Conservation (phyloP, 2,113 vertebrate genomes). For the Ginglymostoma cirratum region DNA sequence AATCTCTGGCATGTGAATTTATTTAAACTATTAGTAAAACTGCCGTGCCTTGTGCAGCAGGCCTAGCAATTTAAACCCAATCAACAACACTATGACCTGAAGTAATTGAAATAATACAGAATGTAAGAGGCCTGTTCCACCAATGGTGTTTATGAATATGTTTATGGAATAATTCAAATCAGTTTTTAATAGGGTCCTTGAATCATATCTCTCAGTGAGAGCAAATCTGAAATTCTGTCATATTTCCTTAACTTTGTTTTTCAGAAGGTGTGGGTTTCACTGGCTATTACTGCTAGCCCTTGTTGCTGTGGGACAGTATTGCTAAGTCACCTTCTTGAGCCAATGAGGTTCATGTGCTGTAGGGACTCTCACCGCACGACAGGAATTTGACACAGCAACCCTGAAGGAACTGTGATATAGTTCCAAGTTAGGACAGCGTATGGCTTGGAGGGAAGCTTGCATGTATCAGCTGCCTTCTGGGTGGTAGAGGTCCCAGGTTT, state of each 20-base stretch:
- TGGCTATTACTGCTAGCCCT: too few relatives aligned
- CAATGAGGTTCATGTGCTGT: too few relatives aligned
- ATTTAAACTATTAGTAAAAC: conserved; percentile 20
- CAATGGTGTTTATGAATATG: not conserved
- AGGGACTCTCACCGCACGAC: too few relatives aligned
- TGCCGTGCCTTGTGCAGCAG: not conserved
- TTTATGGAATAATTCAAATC: not conserved
- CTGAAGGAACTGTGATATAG: too few relatives aligned
- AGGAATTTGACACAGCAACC: too few relatives aligned
- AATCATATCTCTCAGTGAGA: not conserved
- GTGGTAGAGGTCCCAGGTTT: too few relatives aligned
- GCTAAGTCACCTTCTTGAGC: too few relatives aligned
- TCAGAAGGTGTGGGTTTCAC: too few relatives aligned
- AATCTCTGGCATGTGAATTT: conserved; percentile 6
- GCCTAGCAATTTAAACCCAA: not conserved
- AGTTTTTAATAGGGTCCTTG: not conserved
- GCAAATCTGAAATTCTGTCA: not conserved
- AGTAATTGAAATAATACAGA: not conserved
- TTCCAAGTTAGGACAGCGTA: too few relatives aligned
- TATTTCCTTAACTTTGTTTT: not conserved
- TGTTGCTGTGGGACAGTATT: too few relatives aligned
- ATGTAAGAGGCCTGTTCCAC: not conserved
- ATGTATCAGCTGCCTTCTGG: too few relatives aligned
- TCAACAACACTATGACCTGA: not conserved
- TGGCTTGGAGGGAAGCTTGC: too few relatives aligned